Percentiles rank a stretch among this genome's conserved stretches.
Evolutionary conservation across 2,888 invertebrate genomes (phyloP).

Genomic region (Metallyticus violacea): DNA sequence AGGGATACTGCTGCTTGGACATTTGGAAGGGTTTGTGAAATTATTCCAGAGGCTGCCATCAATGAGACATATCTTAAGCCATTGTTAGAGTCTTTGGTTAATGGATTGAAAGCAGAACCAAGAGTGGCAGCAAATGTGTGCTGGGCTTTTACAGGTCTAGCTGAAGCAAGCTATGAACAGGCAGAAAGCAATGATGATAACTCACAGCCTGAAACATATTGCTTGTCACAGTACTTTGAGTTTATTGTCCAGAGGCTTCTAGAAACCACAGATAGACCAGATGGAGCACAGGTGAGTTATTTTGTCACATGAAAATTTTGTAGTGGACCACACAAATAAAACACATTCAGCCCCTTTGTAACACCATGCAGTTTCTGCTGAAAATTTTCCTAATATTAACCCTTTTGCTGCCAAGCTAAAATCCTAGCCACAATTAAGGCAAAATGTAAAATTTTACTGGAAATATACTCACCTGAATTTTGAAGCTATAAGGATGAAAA

Average conservation of each 20-base stretch:
- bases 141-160: conserved; percentile 97
- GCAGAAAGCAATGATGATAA: conserved; percentile 61
- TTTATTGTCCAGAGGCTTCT: conserved; percentile 87
- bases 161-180: conserved; percentile 91
- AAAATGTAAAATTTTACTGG: too few species aligned
- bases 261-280: conserved; percentile 91
- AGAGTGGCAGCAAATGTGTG: conserved; percentile 98
- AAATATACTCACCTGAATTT: too few species aligned
- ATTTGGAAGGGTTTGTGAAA: conserved; percentile 95
- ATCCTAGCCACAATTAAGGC: too few species aligned
- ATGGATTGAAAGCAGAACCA: conserved; percentile 85
- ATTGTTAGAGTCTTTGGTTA: conserved; percentile 74
- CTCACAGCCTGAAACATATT: conserved; percentile 84
- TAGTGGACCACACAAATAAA: too few species aligned
- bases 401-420: too few species aligned
- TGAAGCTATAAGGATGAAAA: too few species aligned
- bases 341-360: too few species aligned
- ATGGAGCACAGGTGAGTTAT: conserved; percentile 63
- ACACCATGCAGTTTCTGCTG: too few species aligned
- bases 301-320: background rate
- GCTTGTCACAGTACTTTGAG: conserved; percentile 90
- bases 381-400: too few species aligned
- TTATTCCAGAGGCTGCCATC: conserved; percentile 92
- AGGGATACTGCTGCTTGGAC: conserved; percentile 98
- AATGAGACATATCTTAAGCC: conserved; percentile 81